phyloP scores from a whole-genome alignment of 64 coral and sea anemone genomes.

The Stichodactyla helianthus region DNA sequence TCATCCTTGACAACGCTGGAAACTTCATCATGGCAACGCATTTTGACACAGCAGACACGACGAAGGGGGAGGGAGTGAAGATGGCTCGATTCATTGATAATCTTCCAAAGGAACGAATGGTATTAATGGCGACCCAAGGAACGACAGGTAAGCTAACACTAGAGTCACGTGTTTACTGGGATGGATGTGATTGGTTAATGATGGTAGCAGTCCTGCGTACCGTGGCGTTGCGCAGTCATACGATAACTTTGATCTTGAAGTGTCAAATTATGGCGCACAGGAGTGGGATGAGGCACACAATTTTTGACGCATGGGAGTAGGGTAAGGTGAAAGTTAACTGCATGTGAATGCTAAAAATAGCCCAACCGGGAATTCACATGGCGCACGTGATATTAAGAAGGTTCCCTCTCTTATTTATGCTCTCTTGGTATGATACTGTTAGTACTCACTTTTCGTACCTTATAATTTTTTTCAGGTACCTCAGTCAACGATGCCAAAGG shows the following conservation, averaged over 20 bases:
- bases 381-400: too few species aligned
- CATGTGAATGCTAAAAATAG: too few species aligned
- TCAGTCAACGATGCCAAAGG: conserved; percentile 87
- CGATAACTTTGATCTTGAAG: too few species aligned
- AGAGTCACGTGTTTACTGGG: background rate
- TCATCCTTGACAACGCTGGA: conserved; percentile 83
- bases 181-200: background rate
- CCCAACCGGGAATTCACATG: too few species aligned
- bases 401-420: too few species aligned
- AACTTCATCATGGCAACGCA: conserved; percentile 83
- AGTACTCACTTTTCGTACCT: too few species aligned
- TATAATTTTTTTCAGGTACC: conserved; percentile 36
- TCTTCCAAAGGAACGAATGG: conserved; percentile 88
- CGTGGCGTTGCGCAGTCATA: too few species aligned
- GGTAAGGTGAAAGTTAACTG: too few species aligned
- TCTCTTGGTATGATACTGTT: too few species aligned
- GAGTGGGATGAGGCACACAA: too few species aligned
- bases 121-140: conserved; percentile 89
- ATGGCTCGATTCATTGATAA: conserved; percentile 89
- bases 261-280: too few species aligned
- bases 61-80: conserved; percentile 74
- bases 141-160: conserved; percentile 76
- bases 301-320: too few species aligned
- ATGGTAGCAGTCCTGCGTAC: background rate
- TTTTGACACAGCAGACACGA: conserved; percentile 91